Evolutionary conservation across 2,797 vertebrate species (phyloP), one percentile per base, ranked within the genome.

Genomic region (Heterohyrax brucei): DNA sequence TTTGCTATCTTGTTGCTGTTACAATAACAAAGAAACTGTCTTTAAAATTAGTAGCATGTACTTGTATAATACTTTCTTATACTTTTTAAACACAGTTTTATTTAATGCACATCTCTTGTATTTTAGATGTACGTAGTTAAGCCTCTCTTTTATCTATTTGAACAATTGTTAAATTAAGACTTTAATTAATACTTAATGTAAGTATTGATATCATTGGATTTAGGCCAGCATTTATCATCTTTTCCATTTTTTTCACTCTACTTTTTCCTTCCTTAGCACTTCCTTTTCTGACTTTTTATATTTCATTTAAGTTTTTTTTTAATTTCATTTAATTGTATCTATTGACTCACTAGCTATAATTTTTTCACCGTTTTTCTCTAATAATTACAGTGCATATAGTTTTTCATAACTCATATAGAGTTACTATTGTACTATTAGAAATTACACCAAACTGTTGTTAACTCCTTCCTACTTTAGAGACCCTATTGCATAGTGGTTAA

Each of bases 51-150:
- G 6, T 10, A 64, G 24, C 62, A 64, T 64, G 24, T 24, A 64
- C 7, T 24, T 33, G 24, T 16, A 12, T 18, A n/a, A 81, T 88
- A 3, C 5, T 91, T 80, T 39, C 70, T 68, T 56, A 44, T 28
- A 10, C 62, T 94, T 66, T 92, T 82, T 73, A 33, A n/a, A 46
- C 22, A 0, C 62, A 77, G 72, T 89, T 70, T 72, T 77, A 89
- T 48, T 85, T 76, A 56, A 93, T 30, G 6, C 46, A 44, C 2
- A 26, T 64, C 22, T 64, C 62, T 64, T 6, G 22, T 64, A 64
- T 16, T 56, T 56, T 56, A 10, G 8, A 39, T 53, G 5, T 26
- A 44, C 6, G 33, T 44, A 10, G 8, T 12, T 79, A 4, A 10
- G 4, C 77, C 53, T 78, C 50, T 9, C 24, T 50, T 62, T 48